Evolutionary conservation across 2,797 vertebrate species (phyloP).

Genomic region (Cottoperca gobio): DNA sequence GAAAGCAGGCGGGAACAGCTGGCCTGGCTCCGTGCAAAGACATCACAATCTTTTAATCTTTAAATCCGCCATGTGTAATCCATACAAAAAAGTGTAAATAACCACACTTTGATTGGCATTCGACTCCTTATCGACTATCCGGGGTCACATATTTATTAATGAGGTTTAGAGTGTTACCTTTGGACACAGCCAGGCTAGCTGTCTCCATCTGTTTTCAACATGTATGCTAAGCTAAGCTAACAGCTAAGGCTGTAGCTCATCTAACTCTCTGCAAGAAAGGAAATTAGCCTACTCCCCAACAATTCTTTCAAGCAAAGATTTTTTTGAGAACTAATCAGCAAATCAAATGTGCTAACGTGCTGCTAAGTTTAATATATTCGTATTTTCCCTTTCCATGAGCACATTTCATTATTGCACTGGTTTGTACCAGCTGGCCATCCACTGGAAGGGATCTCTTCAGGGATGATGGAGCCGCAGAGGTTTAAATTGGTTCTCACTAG

Average conservation of each 20-base stretch:
- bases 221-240: not conserved
- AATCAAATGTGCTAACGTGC: conserved; percentile 45
- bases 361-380: conserved; percentile 12
- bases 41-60: not conserved
- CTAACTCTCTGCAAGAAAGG: not conserved
- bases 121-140: too few species aligned
- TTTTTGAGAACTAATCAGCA: conserved; percentile 12
- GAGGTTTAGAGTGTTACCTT: not conserved
- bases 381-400: conserved; percentile 20
- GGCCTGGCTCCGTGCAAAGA: not conserved
- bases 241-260: not conserved
- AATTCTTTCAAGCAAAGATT: conserved; percentile 15
- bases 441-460: conserved; percentile 58
- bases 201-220: not conserved
- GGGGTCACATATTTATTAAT: too few species aligned
- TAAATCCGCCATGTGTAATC: not conserved
- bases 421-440: conserved; percentile 22
- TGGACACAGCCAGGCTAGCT: not conserved
- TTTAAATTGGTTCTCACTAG: conserved; percentile 49
- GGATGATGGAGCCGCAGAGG: conserved; percentile 43
- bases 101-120: too few species aligned
- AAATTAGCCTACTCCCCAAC: conserved; percentile 1
- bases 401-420: conserved; percentile 35
- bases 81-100: too few species aligned
- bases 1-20: not conserved